Evolutionary conservation across 2,113 vertebrate species (phyloP).

Genomic region (Todiramphus chloris): DNA sequence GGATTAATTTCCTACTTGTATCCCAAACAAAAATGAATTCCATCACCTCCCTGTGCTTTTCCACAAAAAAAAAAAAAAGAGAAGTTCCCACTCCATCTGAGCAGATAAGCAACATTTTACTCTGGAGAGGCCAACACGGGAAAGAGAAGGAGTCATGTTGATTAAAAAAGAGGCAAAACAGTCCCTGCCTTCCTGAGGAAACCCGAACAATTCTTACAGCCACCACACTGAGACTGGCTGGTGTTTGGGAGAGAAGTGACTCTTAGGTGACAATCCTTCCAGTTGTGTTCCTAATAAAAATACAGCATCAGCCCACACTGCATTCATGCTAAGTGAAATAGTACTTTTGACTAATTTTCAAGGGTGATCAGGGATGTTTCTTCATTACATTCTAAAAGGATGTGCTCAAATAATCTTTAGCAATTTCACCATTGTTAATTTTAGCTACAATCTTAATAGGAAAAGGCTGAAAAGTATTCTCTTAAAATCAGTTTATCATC

Average conservation of each 20-base stretch:
- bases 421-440: not conserved
- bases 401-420: not conserved
- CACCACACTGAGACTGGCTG: not conserved
- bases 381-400: not conserved
- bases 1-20: not conserved
- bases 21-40: not conserved
- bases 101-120: constrained; percentile 3
- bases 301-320: not conserved
- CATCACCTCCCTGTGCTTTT: not conserved
- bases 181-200: not conserved
- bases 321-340: not conserved
- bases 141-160: not conserved
- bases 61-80: not conserved
- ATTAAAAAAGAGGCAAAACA: not conserved
- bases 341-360: not conserved
- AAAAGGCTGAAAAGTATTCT: not conserved
- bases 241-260: not conserved
- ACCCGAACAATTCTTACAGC: not conserved
- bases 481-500: not conserved
- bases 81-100: not conserved
- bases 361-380: not conserved
- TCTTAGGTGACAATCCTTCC: not conserved
- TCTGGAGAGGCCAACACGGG: not conserved
- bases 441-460: not conserved
- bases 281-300: not conserved